Conservation (phyloP, 2,113 vertebrate genomes). For the Rhodinocichla rosea region DNA sequence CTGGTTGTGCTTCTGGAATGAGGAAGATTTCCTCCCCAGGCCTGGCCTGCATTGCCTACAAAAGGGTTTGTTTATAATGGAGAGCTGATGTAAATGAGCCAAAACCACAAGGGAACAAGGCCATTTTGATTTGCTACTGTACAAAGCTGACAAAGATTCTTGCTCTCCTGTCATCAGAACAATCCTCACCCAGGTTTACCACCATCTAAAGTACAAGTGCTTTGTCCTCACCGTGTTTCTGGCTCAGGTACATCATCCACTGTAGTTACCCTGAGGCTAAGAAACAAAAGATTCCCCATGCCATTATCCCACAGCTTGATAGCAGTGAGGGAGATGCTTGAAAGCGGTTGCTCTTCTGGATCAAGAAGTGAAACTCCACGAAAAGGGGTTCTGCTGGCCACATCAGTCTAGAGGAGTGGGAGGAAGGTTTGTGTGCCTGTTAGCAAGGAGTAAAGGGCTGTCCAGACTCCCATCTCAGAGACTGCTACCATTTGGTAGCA, state of each 20-base stretch:
- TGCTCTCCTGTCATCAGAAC: background rate
- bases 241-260: background rate
- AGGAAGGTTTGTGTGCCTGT: slow-evolving; percentile 13
- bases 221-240: background rate
- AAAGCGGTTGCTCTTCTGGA: background rate
- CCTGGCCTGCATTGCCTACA: slow-evolving; percentile 16
- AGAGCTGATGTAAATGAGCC: background rate
- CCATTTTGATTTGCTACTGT: background rate
- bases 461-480: background rate
- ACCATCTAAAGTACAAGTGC: background rate
- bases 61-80: slow-evolving; percentile 1
- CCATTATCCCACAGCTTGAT: background rate
- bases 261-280: slow-evolving; percentile 37
- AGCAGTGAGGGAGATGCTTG: slow-evolving; percentile 4
- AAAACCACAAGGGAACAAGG: background rate
- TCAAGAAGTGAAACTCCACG: background rate
- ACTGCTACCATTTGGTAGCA: background rate
- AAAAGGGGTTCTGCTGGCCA: background rate
- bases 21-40: slow-evolving; percentile 16
- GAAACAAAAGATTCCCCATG: slow-evolving; percentile 5
- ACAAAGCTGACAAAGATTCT: background rate
- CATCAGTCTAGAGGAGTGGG: background rate
- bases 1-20: slow-evolving; percentile 59
- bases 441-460: slow-evolving; percentile 37
- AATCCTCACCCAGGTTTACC: background rate